phyloP scores from a whole-genome alignment of 1,140 invertebrate species.

The Drosophila ironensis region DNA sequence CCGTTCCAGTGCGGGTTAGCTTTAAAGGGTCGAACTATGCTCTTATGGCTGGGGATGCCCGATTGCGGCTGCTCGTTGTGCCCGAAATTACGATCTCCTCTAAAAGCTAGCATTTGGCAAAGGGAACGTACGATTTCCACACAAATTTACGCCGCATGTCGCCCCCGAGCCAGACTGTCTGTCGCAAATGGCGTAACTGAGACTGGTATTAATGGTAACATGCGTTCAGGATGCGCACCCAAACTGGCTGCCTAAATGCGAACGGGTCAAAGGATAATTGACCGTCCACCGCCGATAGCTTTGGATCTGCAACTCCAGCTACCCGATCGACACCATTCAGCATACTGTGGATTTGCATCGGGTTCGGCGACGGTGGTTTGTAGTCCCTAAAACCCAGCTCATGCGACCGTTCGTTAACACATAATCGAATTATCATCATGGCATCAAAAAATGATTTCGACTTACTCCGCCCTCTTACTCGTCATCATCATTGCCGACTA shows the following conservation, averaged over 20 bases:
- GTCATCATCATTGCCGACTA: background rate
- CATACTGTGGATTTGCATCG: background rate
- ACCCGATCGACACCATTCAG: background rate
- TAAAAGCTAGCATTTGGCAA: slow-evolving; percentile 52
- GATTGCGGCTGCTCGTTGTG: slow-evolving; percentile 38
- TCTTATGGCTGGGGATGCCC: slow-evolving; percentile 40
- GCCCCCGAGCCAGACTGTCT: slow-evolving; percentile 19
- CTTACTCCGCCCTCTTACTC: slow-evolving; percentile 39
- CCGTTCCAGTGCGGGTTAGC: slow-evolving; percentile 36
- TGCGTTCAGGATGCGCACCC: slow-evolving; percentile 9
- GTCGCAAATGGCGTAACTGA: slow-evolving; percentile 32
- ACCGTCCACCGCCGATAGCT: background rate
- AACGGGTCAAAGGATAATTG: slow-evolving; percentile 4
- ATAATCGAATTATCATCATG: slow-evolving; percentile 80
- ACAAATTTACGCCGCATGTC: slow-evolving; percentile 42
- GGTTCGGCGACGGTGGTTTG: background rate
- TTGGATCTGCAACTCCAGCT: background rate
- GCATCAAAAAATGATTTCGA: slow-evolving; percentile 79
- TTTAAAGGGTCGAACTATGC: slow-evolving; percentile 39
- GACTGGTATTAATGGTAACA: slow-evolving; percentile 37
- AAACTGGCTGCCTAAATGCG: slow-evolving; percentile 17
- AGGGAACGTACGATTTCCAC: slow-evolving; percentile 29
- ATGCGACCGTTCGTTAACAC: slow-evolving; percentile 37
- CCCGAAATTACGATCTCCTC: slow-evolving; percentile 63
- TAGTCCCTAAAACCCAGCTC: slow-evolving; percentile 5